Conservation (phyloP, 2,113 vertebrate species). For the Ranitomeya imitator region DNA sequence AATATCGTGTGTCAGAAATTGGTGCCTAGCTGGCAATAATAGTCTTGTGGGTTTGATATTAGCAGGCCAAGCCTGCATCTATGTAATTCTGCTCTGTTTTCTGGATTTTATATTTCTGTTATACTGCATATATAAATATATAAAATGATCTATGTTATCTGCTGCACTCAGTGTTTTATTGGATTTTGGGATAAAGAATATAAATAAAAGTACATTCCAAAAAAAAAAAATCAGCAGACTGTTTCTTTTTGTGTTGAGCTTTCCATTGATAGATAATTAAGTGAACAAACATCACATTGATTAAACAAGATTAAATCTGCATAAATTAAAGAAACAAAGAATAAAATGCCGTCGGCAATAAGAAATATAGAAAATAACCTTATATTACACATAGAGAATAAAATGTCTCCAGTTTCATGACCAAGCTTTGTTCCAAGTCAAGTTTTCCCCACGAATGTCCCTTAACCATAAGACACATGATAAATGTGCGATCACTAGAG, state of each 20-base stretch:
- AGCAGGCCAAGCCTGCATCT: constrained; percentile 56
- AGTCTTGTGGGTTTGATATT: constrained; percentile 55
- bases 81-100: constrained; percentile 54
- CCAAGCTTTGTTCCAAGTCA: too few species aligned
- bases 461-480: too few species aligned
- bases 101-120: constrained; percentile 57
- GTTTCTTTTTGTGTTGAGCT: neutral
- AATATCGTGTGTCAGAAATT: constrained; percentile 55
- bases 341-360: neutral
- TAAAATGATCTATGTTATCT: constrained; percentile 52
- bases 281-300: too few species aligned
- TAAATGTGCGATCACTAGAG: too few species aligned
- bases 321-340: neutral
- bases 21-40: constrained; percentile 57
- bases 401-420: neutral
- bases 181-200: constrained; percentile 46
- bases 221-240: neutral
- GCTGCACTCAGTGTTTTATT: constrained; percentile 57
- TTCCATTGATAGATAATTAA: neutral
- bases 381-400: neutral
- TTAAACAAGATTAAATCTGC: neutral
- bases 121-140: constrained; percentile 49
- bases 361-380: too few species aligned
- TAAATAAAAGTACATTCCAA: constrained; percentile 57
- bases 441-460: too few species aligned